Evolutionary conservation across 2,113 vertebrate species (phyloP), one percentile per base, ranked within the genome.

Genomic region (Carollia perspicillata): DNA sequence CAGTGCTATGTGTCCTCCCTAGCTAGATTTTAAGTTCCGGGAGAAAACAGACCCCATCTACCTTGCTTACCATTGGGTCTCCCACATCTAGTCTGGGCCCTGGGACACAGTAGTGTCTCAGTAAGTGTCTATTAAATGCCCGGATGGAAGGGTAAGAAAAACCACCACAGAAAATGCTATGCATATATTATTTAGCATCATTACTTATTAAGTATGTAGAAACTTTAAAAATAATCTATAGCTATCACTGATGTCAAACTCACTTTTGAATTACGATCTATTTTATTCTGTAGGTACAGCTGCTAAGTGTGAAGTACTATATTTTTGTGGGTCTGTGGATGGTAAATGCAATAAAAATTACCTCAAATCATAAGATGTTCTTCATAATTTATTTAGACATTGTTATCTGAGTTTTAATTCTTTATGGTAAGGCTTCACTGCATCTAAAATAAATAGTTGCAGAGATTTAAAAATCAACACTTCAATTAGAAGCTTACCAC

Each of bases 401-500:
- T 97, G 72, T 75, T 94, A 66, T 83, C 63, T 92, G 26, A 81
- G 60, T 93, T 90, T 95, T 37, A 81, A 44, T 93, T 95, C 63
- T 95, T 89, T 89, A 84, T 84, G 28, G 84, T 92, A 95, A 92
- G 85, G 71, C 5, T 90, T 69, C 8, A 95, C 30, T 95, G 8
- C 26, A 65, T 90, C 60, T 51, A 85, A 97, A 95, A 94, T 69
- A 95, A 89, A 84, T 77, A 88, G 51, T 66, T 95, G 65, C 23
- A 44, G 58, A 94, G 51, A 87, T 95, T 91, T 96, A 89, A 97
- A 96, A 92, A 58, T 88, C 77, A 93, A 91, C 88, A 93, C 42
- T 89, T 20, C 47, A 93, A 85, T 87, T 90, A 95, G 75, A 89
- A 87, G 26, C 12, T 89, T 90, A 88, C 51, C 69, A 63, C 13